phyloP scores from a whole-genome alignment of 1,140 invertebrate species.

The Heliconius melpomene region DNA sequence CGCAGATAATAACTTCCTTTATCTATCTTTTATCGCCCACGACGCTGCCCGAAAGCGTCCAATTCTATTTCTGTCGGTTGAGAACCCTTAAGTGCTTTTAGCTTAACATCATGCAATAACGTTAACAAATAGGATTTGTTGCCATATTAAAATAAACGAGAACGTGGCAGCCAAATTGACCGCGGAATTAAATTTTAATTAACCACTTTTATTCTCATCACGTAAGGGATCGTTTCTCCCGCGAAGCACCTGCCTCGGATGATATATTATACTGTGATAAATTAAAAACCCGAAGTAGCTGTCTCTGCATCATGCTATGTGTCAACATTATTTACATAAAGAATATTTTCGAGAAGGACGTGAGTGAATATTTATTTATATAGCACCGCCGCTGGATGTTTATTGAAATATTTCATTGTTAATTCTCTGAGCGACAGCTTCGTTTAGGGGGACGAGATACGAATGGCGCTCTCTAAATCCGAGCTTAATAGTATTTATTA shows the following conservation, averaged over 20 bases:
- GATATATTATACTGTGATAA: constrained; percentile 56
- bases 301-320: constrained; percentile 65
- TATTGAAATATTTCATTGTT: constrained; percentile 80
- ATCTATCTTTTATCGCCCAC: constrained; percentile 49
- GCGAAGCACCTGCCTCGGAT: constrained; percentile 48
- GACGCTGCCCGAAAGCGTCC: constrained; percentile 38
- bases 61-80: constrained; percentile 60
- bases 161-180: constrained; percentile 26
- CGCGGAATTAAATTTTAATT: constrained; percentile 52
- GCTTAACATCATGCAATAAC: constrained; percentile 44
- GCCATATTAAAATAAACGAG: constrained; percentile 30
- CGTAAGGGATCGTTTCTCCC: constrained; percentile 48
- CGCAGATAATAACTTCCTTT: constrained; percentile 55
- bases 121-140: constrained; percentile 26
- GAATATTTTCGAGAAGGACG: constrained; percentile 72
- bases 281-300: constrained; percentile 65
- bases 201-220: constrained; percentile 53
- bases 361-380: constrained; percentile 75
- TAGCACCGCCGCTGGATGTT: constrained; percentile 62
- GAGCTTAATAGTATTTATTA: constrained; percentile 75
- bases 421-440: constrained; percentile 68
- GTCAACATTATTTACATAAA: constrained; percentile 73
- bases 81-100: constrained; percentile 50
- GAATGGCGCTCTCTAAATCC: constrained; percentile 59
- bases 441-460: constrained; percentile 54